Percentiles rank a stretch among this genome's conserved stretches.
phyloP scores from a whole-genome alignment of 2,888 invertebrate species.

The Conus canariensis region DNA sequence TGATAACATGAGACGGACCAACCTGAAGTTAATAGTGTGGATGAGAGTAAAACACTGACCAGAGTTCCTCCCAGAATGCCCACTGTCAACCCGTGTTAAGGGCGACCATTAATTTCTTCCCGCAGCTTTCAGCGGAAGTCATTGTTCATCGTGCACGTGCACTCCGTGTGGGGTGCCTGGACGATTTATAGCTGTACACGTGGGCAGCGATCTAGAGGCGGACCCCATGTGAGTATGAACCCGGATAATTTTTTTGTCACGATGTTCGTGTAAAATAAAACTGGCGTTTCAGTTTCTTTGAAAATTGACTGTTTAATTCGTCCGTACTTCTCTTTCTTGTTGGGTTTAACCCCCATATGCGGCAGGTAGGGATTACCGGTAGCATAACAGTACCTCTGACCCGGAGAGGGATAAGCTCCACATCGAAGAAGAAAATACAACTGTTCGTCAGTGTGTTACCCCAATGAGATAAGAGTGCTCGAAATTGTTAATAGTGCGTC shows the following conservation, averaged over 20 bases:
- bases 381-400: too few species aligned
- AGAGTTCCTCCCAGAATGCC: neutral
- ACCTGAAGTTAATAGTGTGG: neutral
- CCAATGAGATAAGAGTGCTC: too few species aligned
- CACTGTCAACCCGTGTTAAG: neutral
- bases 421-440: too few species aligned
- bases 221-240: too few species aligned
- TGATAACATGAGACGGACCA: neutral
- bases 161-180: neutral
- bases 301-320: neutral
- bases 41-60: neutral
- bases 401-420: too few species aligned
- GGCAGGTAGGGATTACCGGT: too few species aligned
- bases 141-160: slow-evolving; percentile 21
- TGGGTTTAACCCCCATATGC: neutral
- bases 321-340: neutral
- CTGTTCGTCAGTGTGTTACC: too few species aligned
- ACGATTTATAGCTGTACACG: neutral
- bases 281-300: neutral
- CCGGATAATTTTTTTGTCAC: too few species aligned
- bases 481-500: too few species aligned
- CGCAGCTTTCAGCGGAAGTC: neutral
- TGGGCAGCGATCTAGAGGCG: neutral
- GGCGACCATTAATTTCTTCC: neutral
- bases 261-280: too few species aligned